Evolutionary conservation across 2,797 vertebrate genomes (phyloP).

Genomic region (Anolis apletophallus): DNA sequence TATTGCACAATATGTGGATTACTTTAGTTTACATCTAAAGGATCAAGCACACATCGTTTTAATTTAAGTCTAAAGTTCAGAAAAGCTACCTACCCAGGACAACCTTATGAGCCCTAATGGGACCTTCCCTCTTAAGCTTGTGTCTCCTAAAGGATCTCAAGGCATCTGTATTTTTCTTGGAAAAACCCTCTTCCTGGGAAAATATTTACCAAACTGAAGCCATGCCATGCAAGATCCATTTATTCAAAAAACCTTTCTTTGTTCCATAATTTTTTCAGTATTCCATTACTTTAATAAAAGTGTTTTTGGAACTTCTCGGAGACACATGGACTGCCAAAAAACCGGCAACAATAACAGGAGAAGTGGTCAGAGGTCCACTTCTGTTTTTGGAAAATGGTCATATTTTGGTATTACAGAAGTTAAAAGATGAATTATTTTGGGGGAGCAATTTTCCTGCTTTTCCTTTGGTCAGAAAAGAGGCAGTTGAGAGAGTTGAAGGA

Average conservation of each 20-base stretch:
- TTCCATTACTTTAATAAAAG: background rate
- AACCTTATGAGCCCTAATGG: background rate
- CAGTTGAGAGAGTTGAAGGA: too few relatives aligned
- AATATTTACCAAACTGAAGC: background rate
- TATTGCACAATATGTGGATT: background rate
- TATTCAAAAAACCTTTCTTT: background rate
- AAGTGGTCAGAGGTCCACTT: too few relatives aligned
- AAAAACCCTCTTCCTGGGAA: background rate
- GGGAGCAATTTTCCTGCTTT: background rate
- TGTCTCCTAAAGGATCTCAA: background rate
- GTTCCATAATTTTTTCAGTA: too few relatives aligned
- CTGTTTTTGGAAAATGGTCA: too few relatives aligned
- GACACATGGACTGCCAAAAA: too few relatives aligned
- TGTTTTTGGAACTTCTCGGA: too few relatives aligned
- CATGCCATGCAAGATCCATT: background rate
- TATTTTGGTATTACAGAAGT: too few relatives aligned
- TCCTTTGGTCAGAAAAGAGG: background rate
- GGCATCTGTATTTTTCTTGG: background rate
- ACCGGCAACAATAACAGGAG: too few relatives aligned
- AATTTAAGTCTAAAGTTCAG: background rate
- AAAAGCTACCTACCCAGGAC: background rate
- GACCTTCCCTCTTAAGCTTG: background rate
- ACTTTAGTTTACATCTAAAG: background rate
- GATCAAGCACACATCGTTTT: background rate
- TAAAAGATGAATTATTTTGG: too few relatives aligned